A percentile compares a stretch with the other conserved stretches of the same genome.
These are phyloP conservation scores for Todus mexicanus DNA, from an alignment of 2,797 vertebrate genomes.

Conservation along the genomic window DNA sequence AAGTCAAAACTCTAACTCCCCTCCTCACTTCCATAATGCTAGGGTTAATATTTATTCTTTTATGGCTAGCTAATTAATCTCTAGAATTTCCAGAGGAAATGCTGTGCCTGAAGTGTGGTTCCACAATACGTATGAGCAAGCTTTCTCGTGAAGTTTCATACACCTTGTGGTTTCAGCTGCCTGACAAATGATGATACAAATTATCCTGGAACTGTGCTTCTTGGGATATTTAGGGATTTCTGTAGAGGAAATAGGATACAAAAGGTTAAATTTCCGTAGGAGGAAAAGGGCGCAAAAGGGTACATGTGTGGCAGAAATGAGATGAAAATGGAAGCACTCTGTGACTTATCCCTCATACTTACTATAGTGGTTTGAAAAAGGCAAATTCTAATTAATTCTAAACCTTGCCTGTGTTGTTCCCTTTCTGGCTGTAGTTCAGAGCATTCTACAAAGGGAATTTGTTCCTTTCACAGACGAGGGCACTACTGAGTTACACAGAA, in stretches of 20 bases:
- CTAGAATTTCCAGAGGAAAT: neutral
- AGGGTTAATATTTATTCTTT: neutral
- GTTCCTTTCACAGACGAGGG: neutral
- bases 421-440: neutral
- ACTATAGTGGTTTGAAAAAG: too few species aligned
- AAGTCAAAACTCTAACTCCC: neutral
- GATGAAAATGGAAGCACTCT: neutral
- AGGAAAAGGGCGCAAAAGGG: too few species aligned
- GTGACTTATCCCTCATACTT: neutral
- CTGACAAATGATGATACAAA: too few species aligned
- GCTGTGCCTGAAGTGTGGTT: neutral
- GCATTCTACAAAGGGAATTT: neutral
- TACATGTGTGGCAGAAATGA: too few species aligned
- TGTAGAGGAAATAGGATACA: rapidly evolving
- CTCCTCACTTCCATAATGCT: rapidly evolving
- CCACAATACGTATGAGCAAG: neutral
- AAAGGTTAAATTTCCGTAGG: too few species aligned
- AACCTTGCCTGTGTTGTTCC: too few species aligned
- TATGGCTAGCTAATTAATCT: neutral
- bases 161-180: neutral
- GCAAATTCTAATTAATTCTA: too few species aligned
- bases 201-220: neutral
- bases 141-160: neutral
- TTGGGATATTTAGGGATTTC: neutral
- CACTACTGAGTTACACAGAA: neutral